Evolutionary conservation across 2,113 vertebrate species (phyloP).

Genomic region (Apteryx owenii): DNA sequence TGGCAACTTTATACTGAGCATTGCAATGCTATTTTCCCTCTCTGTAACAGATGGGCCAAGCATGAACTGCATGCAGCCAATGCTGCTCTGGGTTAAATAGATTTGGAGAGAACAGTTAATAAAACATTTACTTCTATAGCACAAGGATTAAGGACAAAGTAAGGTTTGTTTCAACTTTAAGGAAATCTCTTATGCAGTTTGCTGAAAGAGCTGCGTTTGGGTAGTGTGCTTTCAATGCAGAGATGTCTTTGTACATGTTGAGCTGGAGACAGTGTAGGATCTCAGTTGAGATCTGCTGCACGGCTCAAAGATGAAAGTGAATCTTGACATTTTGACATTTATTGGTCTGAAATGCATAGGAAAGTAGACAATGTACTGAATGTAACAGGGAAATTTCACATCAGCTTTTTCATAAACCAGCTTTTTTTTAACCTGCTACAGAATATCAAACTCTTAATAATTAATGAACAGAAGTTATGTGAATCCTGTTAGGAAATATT

Average conservation of each 20-base stretch:
- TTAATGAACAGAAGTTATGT: neutral
- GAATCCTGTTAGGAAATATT: neutral
- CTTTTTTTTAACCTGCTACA: neutral
- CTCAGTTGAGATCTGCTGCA: neutral
- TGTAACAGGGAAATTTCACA: neutral
- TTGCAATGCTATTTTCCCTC: neutral
- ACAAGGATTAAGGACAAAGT: neutral
- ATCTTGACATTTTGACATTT: neutral
- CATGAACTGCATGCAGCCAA: neutral
- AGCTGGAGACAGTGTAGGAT: neutral
- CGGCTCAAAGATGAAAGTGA: neutral
- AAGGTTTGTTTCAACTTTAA: neutral
- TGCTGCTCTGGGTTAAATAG: neutral
- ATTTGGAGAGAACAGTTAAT: neutral
- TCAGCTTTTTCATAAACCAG: neutral
- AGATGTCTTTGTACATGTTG: accelerated
- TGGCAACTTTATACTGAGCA: neutral
- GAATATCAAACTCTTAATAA: neutral
- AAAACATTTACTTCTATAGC: neutral
- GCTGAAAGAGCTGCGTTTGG: neutral
- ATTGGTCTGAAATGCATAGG: neutral
- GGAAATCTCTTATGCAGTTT: neutral
- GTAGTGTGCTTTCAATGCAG: neutral
- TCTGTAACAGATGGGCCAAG: neutral
- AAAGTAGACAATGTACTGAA: neutral